Evolutionary conservation across 2,113 vertebrate genomes (phyloP).

Genomic region (Pitta sordida): DNA sequence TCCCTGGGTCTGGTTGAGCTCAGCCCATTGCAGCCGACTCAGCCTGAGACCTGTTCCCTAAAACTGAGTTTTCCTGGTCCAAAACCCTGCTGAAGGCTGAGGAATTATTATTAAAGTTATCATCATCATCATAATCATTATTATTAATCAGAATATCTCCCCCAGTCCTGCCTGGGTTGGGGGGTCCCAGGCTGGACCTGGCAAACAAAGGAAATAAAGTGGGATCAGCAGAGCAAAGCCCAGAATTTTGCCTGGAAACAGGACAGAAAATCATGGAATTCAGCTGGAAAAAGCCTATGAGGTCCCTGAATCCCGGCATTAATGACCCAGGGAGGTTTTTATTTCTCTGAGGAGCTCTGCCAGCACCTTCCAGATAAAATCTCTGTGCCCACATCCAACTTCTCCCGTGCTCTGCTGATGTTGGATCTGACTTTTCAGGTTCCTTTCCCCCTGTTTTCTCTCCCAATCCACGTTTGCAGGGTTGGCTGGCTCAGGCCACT

Average conservation of each 20-base stretch:
- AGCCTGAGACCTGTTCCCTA: neutral
- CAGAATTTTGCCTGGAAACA: accelerated
- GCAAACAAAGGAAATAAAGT: neutral
- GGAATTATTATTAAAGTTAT: accelerated
- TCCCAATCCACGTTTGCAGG: accelerated
- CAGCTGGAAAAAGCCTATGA: neutral
- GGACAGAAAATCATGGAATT: neutral
- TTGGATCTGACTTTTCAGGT: neutral
- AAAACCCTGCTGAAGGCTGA: neutral
- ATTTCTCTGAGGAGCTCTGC: neutral
- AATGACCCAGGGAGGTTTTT: accelerated
- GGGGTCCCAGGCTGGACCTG: neutral
- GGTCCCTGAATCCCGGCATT: neutral
- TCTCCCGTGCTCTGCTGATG: accelerated
- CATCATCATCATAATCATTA: neutral
- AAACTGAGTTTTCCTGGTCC: accelerated
- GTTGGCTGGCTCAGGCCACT: accelerated
- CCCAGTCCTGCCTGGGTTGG: neutral
- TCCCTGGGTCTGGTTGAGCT: accelerated
- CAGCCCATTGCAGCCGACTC: accelerated
- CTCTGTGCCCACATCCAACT: accelerated
- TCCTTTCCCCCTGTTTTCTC: neutral
- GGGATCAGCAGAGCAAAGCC: neutral
- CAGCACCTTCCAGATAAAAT: neutral
- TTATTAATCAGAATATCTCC: neutral